Percentiles rank a stretch among this genome's conserved stretches.
Conservation (phyloP, 2,113 vertebrate genomes). For the Tupaia chinensis region DNA sequence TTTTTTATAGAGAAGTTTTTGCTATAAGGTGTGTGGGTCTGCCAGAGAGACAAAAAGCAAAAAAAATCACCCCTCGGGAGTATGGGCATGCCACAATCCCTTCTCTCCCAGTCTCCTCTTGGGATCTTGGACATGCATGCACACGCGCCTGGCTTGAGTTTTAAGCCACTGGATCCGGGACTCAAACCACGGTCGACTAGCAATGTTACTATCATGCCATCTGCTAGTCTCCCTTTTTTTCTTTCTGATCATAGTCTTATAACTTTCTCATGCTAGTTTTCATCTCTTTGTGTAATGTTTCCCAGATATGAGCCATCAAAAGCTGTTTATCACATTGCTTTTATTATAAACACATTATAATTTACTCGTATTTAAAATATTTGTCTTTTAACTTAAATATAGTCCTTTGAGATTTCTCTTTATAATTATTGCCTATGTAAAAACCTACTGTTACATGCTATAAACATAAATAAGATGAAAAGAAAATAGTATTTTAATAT, state of each 20-base stretch:
- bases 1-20: too few species aligned
- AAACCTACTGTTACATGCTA: neutral
- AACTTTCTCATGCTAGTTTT: neutral
- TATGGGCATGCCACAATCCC: too few species aligned
- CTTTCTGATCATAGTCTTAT: neutral
- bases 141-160: too few species aligned
- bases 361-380: conserved; percentile 28
- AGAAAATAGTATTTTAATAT: neutral
- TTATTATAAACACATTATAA: conserved; percentile 18
- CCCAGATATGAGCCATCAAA: neutral
- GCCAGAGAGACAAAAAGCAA: too few species aligned
- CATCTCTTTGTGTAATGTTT: neutral
- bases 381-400: conserved; percentile 29
- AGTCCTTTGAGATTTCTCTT: conserved; percentile 2
- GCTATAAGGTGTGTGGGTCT: too few species aligned
- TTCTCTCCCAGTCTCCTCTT: too few species aligned
- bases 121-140: too few species aligned
- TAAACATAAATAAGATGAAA: conserved; percentile 23
- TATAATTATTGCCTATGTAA: neutral
- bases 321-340: neutral
- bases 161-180: too few species aligned
- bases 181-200: too few species aligned
- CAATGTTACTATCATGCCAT: too few species aligned
- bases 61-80: too few species aligned
- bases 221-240: too few species aligned